Evolutionary conservation across 2,113 vertebrate species (phyloP), one percentile per base, ranked within the genome.

Genomic region (Aptenodytes patagonicus): DNA sequence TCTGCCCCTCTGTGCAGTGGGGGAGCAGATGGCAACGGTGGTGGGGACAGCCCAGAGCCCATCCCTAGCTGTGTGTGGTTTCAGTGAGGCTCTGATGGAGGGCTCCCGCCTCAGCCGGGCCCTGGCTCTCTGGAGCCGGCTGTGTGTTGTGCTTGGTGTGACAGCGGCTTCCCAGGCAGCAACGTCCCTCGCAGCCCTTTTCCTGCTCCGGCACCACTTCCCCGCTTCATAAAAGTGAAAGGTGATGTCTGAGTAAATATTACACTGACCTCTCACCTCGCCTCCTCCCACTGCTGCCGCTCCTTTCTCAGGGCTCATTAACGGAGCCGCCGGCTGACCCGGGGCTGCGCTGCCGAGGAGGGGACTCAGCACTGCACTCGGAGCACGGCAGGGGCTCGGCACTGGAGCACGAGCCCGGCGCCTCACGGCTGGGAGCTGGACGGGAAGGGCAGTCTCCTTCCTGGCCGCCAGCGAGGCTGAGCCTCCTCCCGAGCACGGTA

Each of bases 171-270:
- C 70, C 58, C 61, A 20, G 38, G 40, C 19, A 31, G 80, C 92
- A 86, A 28, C 1, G 11, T 52, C 66, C 80, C 72, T 78, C 18
- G 0, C 97, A 94, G 95, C 93, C 94, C 96, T 95, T 84, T 94
- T 83, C 95, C 83, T 26, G 86, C 96, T 98, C 92, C 90, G 9
- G 91, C 97, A 90, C 78, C 8, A 0, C 87, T 97, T 98, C 97
- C 95, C 96, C 26, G 62, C 94, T 95, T 85, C 31, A 52, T 92
- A 75, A 98, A 98, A 98, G 97, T 58, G 96, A 98, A 98, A 98
- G 97, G 96, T 97, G 97, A 93, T 6, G 26, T 89, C 96, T 94
- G 95, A 93, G 95, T 98, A 98, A 98, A 98, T 98, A 98, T 97
- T 98, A 88, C 86, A 7, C 83, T 97, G 98, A 96, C 97, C 98